Base-by-base conservation (phyloP, 2,888 invertebrate genomes). In the Trichopoda pennipes region DNA sequence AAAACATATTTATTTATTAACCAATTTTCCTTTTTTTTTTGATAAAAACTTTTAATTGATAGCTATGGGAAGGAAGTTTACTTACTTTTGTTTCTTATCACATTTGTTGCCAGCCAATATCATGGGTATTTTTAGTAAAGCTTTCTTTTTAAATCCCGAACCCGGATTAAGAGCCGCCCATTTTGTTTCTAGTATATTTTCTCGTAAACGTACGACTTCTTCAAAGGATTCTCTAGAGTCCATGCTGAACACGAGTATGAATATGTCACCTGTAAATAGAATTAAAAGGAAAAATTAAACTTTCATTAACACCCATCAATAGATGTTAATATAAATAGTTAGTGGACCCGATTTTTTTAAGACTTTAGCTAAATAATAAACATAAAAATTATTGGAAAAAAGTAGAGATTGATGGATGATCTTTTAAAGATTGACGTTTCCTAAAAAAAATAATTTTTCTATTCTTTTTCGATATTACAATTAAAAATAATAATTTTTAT, bases 21-120 rank as follows among this genome's bases (percentile, higher is more conserved):
- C 2, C 8, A 23, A 73, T 10, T 58, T 51, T 10, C n/a, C n/a
- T 68, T 63, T 38, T 74, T 63, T 21, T 47, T 51, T 61, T 44
- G 56, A 14, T 72, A 2, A 21, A 38, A 0, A 12, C 7, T 12
- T 8, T 16, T 14, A 8, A 28, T 16, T 28, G 23, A 28, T 8
- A 16, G 16, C 10, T 1, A 21, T 2, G 1, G 1, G 16, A 44
- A 38, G 35, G 14, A 1, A 10, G 1, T 12, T 42, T 7, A 85
- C 87, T 87, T 89, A 96, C 96, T 94, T 95, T 87, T 94, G 93
- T 61, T 96, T 96, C 87, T 93, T 94, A 91, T 97, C 97, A 90
- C 95, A 95, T 92, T 97, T 97, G 90, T 97, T 97, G 69, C 96
- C 97, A 2, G 96, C 96, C 81, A 97, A 93, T 68, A 97, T 95